Evolutionary conservation across 2,888 invertebrate genomes (phyloP).

Genomic region (Cancer borealis): DNA sequence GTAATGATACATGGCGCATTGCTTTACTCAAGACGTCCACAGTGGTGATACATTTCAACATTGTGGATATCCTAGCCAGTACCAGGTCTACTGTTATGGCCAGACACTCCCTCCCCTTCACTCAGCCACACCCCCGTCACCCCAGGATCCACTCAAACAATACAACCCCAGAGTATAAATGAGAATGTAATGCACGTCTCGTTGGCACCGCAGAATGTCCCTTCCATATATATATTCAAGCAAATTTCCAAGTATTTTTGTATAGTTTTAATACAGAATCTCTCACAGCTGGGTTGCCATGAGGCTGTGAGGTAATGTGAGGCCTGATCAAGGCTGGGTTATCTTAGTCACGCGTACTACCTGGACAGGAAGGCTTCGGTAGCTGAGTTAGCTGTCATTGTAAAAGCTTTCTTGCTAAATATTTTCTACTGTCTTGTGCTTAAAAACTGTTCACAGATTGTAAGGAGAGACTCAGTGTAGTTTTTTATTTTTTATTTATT

Average conservation of each 20-base stretch:
- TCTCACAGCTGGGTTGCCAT: slow-evolving; percentile 35
- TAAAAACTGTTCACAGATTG: not conserved
- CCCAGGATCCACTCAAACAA: not conserved
- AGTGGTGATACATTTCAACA: not conserved
- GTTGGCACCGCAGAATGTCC: slow-evolving; percentile 16
- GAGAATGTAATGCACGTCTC: not conserved
- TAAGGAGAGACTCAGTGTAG: not conserved
- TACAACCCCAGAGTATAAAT: not conserved
- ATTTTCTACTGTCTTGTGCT: not conserved
- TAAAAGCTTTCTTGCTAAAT: slow-evolving; percentile 11
- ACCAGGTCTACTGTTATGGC: not conserved
- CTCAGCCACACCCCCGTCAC: not conserved
- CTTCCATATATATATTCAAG: slow-evolving; percentile 30
- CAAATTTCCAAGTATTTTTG: slow-evolving; percentile 43
- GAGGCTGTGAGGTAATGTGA: slow-evolving; percentile 8
- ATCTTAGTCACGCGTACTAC: not conserved
- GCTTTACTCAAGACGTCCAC: not conserved
- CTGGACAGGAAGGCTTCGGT: not conserved
- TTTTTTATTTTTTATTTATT: not conserved
- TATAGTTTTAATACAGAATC: slow-evolving; percentile 43
- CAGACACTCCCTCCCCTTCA: not conserved
- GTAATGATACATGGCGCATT: not conserved
- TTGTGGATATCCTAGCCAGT: not conserved
- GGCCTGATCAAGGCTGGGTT: not conserved
- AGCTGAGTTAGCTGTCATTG: not conserved